Conservation (phyloP, 1,140 invertebrate genomes). For the Eriocheir sinensis region DNA sequence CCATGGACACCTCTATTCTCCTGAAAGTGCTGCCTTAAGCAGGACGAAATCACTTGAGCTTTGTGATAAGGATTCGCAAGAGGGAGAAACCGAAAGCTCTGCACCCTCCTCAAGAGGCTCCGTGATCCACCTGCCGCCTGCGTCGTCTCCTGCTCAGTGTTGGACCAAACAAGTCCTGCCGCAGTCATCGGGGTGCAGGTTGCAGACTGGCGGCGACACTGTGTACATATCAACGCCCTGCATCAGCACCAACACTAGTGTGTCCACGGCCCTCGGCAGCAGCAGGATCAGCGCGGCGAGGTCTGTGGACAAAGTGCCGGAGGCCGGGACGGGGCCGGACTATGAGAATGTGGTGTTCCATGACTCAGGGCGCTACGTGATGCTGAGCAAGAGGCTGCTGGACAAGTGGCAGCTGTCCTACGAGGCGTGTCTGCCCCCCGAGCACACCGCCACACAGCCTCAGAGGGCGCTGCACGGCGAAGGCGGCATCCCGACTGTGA, state of each 20-base stretch:
- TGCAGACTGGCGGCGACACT: neutral
- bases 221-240: constrained; percentile 59
- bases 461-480: neutral
- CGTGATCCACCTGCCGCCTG: neutral
- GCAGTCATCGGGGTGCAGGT: constrained; percentile 28
- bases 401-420: constrained; percentile 73
- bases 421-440: constrained; percentile 71
- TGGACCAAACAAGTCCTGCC: constrained; percentile 47
- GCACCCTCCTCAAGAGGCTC: constrained; percentile 35
- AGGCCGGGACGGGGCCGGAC: constrained; percentile 40
- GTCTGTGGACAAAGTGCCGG: neutral
- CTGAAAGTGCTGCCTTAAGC: constrained; percentile 41
- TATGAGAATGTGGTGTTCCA: constrained; percentile 73
- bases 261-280: constrained; percentile 21
- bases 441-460: neutral
- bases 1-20: constrained; percentile 57
- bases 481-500: neutral
- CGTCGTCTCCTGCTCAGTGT: neutral
- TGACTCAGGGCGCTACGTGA: constrained; percentile 68
- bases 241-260: constrained; percentile 53
- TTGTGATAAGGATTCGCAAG: constrained; percentile 35
- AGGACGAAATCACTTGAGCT: constrained; percentile 68
- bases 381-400: constrained; percentile 70
- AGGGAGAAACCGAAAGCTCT: neutral
- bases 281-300: constrained; percentile 28